Base-by-base conservation (phyloP, 2,888 invertebrate species). In the Metopia argyrocephala region DNA sequence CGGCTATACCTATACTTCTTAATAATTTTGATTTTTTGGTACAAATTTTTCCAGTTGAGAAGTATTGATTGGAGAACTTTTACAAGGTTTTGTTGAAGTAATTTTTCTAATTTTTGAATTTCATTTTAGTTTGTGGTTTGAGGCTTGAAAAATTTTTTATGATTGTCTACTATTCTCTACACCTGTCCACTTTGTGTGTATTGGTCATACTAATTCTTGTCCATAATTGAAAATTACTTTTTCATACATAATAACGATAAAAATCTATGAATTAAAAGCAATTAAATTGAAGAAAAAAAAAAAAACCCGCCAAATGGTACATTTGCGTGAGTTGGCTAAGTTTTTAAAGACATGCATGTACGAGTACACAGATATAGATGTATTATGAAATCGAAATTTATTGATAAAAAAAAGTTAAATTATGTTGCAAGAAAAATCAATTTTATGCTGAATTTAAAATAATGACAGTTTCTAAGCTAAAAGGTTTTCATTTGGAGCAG, bases 381-480 rank as follows among this genome's bases (percentile, higher is more conserved):
- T 38, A 38, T 73, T 64, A 48, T 48, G 73, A 73, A 73, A 64
- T 56, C 15, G 46, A 6, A 56, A 56, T 38, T 31, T 12, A 61
- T 61, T 70, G n/a, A n/a, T n/a, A 2, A 5, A 5, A 56, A 27
- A 31, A 25, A 27, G 62, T 15, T 56, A 56, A 45, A 46, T 46
- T 52, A 68, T 66, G 27, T 66, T 68, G 52, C 61, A 66, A 59
- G 15, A 61, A 45, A 66, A 61, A 61, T 56, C 48, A 6, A 54
- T 18, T 56, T 74, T 57, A 68, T 68, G 25, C 15, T 21, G 73
- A 23, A 61, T 54, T 73, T 66, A 78, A 54, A 54, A 61, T 54
- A 71, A 68, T 71, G 66, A 54, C 50, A 78, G 54, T 62, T 78
- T 78, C 20, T 61, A 38, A 61, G 71, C 61, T 66, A 62, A 66